These are phyloP conservation scores for Saguinus midas DNA, from an alignment of 2,113 vertebrate genomes.

Conservation along the genomic window DNA sequence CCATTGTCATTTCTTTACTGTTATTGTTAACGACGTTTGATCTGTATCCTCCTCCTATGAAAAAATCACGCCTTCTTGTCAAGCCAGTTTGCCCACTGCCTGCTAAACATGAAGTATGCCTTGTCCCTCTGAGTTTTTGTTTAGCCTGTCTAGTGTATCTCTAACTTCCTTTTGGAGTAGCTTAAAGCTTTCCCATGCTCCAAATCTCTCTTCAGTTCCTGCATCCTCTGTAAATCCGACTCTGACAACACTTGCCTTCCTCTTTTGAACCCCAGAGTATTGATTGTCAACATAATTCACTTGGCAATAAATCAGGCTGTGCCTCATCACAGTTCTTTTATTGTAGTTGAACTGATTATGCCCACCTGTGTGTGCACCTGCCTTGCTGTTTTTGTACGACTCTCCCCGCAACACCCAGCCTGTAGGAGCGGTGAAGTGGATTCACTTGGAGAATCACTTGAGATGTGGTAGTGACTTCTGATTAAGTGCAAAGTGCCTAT, in stretches of 20 bases:
- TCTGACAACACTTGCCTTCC: background rate
- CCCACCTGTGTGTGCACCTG: background rate
- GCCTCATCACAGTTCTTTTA: background rate
- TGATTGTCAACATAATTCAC: background rate
- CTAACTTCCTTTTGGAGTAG: background rate
- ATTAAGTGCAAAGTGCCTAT: background rate
- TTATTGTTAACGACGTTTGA: background rate
- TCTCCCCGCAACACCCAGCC: background rate
- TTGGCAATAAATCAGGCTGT: slow-evolving; percentile 5
- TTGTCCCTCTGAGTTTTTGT: background rate
- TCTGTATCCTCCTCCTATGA: background rate
- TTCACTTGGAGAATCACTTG: background rate
- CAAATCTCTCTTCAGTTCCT: background rate
- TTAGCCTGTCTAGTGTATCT: rapidly evolving
- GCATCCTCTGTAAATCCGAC: background rate
- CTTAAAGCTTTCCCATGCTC: background rate
- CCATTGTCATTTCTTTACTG: background rate
- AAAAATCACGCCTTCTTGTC: background rate
- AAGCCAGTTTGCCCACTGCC: background rate
- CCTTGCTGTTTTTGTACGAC: background rate
- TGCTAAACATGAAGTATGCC: rapidly evolving
- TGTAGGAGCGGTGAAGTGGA: background rate
- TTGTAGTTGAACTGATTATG: background rate
- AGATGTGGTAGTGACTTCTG: background rate
- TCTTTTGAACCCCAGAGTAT: slow-evolving; percentile 22